Conservation (phyloP, 2,888 invertebrate species). For the Pterostichus madidus region DNA sequence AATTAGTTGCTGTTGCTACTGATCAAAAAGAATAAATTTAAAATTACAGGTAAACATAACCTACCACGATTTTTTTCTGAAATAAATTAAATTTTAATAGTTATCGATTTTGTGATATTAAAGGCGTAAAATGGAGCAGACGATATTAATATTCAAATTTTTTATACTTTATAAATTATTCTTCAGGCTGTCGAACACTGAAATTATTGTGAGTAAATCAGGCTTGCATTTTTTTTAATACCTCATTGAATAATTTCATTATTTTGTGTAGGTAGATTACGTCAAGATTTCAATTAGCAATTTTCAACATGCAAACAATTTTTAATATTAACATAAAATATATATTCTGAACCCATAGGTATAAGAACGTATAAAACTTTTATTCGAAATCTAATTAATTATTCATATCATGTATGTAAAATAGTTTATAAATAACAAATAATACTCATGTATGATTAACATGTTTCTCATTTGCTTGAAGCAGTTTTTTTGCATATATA, state of each 20-base stretch:
- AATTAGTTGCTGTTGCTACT: constrained; percentile 1
- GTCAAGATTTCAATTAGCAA: background rate
- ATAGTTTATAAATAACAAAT: no score
- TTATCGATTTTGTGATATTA: background rate
- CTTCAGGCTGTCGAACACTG: background rate
- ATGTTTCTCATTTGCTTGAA: no score
- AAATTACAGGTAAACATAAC: no score
- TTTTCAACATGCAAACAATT: background rate
- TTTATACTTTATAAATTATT: background rate
- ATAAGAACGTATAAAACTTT: background rate
- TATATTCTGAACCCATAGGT: background rate
- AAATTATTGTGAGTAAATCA: constrained; percentile 8
- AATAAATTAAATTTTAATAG: constrained; percentile 15
- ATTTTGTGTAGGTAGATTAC: background rate
- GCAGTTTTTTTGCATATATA: no score
- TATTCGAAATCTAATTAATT: no score
- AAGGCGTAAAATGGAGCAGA: background rate
- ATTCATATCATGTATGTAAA: no score
- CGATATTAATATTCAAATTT: background rate
- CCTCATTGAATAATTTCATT: constrained; percentile 1
- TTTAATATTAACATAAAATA: background rate
- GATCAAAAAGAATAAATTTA: constrained; percentile 22
- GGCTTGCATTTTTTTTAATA: background rate
- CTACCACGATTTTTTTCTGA: background rate
- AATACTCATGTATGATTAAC: no score